Conservation (phyloP, 2,113 vertebrate species). For the Dicrurus megarhynchus region DNA sequence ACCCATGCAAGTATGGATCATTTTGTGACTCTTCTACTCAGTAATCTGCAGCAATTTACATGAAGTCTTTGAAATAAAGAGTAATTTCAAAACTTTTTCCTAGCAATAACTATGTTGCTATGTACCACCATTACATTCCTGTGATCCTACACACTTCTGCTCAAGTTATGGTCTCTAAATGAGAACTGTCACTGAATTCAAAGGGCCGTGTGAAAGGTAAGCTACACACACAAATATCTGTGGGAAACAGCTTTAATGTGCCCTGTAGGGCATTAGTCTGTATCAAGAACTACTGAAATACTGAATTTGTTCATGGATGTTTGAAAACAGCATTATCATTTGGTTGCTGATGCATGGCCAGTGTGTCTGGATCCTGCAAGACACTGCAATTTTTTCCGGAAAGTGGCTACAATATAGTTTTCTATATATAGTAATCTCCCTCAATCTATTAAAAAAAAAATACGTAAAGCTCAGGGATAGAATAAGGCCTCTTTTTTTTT, state of each 20-base stretch:
- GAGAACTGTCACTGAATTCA: background rate
- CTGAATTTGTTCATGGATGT: background rate
- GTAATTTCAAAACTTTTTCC: background rate
- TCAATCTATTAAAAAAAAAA: background rate
- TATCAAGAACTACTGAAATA: background rate
- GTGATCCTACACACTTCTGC: background rate
- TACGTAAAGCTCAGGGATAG: background rate
- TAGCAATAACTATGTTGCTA: background rate
- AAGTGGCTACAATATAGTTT: background rate
- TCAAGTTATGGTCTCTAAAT: background rate
- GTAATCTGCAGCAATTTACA: background rate
- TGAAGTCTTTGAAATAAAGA: background rate
- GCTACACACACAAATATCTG: background rate
- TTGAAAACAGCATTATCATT: background rate
- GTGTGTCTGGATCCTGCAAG: background rate
- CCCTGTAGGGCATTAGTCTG: background rate
- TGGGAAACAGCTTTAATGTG: background rate
- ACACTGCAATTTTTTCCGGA: background rate
- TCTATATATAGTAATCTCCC: background rate
- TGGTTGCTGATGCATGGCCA: background rate
- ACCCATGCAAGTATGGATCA: background rate
- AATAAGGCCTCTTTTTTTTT: background rate
- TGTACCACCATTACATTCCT: background rate
- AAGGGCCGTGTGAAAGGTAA: background rate
- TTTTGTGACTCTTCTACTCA: background rate